Percentiles rank a stretch among this genome's conserved stretches.
These are phyloP conservation scores for Elgaria multicarinata DNA, from an alignment of 2,113 vertebrate species.

Conservation along the genomic window DNA sequence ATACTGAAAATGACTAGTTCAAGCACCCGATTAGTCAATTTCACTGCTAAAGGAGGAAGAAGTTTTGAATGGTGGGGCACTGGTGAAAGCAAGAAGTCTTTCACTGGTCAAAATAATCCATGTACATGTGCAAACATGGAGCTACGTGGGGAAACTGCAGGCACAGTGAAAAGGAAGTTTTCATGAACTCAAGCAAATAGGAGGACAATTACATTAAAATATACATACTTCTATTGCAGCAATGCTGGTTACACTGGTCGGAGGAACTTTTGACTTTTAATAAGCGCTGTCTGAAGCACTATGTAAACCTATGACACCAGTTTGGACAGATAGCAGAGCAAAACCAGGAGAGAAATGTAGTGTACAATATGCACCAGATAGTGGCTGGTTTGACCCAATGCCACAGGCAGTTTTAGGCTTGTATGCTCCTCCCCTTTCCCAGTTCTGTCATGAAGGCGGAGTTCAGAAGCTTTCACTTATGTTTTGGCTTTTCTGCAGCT, in stretches of 20 bases:
- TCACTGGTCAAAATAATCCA: neutral
- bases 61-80: neutral
- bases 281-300: neutral
- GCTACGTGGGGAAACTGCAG: too few relatives aligned
- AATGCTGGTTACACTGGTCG: neutral
- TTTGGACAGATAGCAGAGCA: neutral
- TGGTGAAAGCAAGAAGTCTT: neutral
- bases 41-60: neutral
- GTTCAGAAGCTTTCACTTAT: neutral
- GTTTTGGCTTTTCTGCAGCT: neutral
- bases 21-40: neutral
- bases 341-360: neutral
- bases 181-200: neutral
- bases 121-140: neutral
- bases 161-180: too few relatives aligned
- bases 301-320: neutral
- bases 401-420: neutral
- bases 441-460: neutral
- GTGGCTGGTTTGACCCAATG: neutral
- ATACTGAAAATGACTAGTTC: neutral
- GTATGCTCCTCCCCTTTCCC: neutral
- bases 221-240: neutral
- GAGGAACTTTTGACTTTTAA: neutral
- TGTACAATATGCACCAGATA: neutral
- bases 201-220: neutral